Evolutionary conservation across 2,797 vertebrate species (phyloP).

Genomic region (Lutra lutra): DNA sequence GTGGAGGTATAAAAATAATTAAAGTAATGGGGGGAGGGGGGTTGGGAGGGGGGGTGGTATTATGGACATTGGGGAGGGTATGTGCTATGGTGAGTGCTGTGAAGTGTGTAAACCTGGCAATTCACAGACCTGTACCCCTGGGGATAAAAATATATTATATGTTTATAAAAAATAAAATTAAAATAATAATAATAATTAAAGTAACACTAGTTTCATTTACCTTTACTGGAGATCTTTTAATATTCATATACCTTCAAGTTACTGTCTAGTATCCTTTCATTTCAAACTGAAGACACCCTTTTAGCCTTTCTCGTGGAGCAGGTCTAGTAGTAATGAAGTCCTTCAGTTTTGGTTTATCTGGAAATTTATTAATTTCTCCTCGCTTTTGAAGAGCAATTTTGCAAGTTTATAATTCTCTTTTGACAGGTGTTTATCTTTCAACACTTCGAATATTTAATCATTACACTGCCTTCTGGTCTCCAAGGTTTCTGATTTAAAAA

Average conservation of each 20-base stretch:
- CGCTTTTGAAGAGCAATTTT: neutral
- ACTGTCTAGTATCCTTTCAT: neutral
- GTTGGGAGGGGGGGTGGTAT: too few relatives aligned
- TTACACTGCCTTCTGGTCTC: neutral
- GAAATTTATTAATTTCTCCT: neutral
- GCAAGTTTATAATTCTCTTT: neutral
- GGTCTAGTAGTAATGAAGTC: neutral
- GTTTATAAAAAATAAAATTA: too few relatives aligned
- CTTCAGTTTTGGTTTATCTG: neutral
- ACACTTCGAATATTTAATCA: neutral
- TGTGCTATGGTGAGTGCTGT: too few relatives aligned
- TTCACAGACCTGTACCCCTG: too few relatives aligned
- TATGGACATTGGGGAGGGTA: too few relatives aligned
- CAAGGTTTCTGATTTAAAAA: neutral
- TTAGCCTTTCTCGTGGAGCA: neutral
- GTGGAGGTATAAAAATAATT: neutral
- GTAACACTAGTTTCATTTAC: neutral
- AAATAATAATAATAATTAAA: neutral
- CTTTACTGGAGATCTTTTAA: neutral
- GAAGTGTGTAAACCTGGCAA: too few relatives aligned
- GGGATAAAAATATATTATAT: too few relatives aligned
- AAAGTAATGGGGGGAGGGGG: too few relatives aligned
- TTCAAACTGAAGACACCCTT: neutral
- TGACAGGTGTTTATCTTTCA: neutral
- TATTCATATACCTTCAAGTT: neutral